Base-by-base conservation (phyloP, 2,888 invertebrate species). In the Euzetes globulus region DNA sequence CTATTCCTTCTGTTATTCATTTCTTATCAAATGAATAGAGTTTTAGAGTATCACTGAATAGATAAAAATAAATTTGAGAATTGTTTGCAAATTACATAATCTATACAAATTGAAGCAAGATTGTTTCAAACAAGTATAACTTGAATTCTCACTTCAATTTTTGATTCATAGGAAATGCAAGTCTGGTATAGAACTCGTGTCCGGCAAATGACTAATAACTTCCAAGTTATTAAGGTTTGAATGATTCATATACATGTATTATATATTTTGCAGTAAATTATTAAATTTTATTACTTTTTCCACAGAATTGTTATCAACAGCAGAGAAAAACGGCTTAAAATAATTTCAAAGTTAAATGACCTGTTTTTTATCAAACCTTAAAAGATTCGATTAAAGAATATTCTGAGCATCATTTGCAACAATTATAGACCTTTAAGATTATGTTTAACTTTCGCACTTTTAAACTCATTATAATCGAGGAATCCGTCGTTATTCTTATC, bases 401-500 rank as follows among this genome's bases (percentile, higher is more conserved):
- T 22, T 22, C 55, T 25, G 41, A 11, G 5, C 11, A 41, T 41
- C 13, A 7, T 1, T 41, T 41, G 1, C 41, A 9, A 1, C 41
- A 1, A 13, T 41, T 41, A 22, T 55, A 41, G 13, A 47, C n/a
- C 22, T 52, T 19, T 52, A 7, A 63, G 17, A 19, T 65, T 65
- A 13, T 65, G 29, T 27, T 45, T 73, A 9, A 17, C 63, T 63
- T 58, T 73, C 11, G 73, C 73, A n/a, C 58, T 47, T 58, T 37
- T 41, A 45, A 63, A 73, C 45, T 73, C 73, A 29, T 37, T 63
- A 58, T 73, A 73, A 19, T 73, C 73, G 9, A 73, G 63, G 37
- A 60, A 73, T 45, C 73, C 73, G 58, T 73, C 73, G 19, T 63
- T 63, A 60, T 73, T 73, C 19, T 15, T 9, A 27, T 73, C 73